Evolutionary conservation across 2,113 vertebrate genomes (phyloP).

Genomic region (Ictidomys tridecemlineatus): DNA sequence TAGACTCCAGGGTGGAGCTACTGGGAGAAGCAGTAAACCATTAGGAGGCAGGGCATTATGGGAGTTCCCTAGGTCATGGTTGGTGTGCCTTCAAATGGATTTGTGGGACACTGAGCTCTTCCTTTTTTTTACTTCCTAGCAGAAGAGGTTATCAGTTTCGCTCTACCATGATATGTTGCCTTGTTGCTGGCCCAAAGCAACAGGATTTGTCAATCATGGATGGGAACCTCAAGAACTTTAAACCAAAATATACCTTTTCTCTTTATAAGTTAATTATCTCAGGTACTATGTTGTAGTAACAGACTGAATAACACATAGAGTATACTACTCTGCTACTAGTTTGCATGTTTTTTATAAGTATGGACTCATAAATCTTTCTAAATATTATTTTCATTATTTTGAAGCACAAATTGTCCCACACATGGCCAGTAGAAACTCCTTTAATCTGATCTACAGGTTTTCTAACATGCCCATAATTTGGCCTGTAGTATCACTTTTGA

Average conservation of each 20-base stretch:
- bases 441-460: not conserved
- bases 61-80: not conserved
- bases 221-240: not conserved
- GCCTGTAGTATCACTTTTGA: not conserved
- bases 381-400: constrained; percentile 14
- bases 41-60: not conserved
- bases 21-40: rapidly evolving
- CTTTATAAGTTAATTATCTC: not conserved
- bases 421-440: not conserved
- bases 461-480: not conserved
- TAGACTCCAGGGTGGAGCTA: not conserved
- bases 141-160: not conserved
- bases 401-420: not conserved
- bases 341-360: not conserved
- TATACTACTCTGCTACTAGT: not conserved
- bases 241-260: not conserved
- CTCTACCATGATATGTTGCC: not conserved
- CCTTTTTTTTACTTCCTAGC: not conserved
- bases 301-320: not conserved
- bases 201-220: not conserved
- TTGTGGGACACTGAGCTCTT: not conserved
- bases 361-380: not conserved
- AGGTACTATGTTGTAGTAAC: not conserved
- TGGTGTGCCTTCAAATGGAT: not conserved
- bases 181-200: not conserved